Evolutionary conservation across 2,888 invertebrate species (phyloP).

Genomic region (Lissocephala sabroskyi): DNA sequence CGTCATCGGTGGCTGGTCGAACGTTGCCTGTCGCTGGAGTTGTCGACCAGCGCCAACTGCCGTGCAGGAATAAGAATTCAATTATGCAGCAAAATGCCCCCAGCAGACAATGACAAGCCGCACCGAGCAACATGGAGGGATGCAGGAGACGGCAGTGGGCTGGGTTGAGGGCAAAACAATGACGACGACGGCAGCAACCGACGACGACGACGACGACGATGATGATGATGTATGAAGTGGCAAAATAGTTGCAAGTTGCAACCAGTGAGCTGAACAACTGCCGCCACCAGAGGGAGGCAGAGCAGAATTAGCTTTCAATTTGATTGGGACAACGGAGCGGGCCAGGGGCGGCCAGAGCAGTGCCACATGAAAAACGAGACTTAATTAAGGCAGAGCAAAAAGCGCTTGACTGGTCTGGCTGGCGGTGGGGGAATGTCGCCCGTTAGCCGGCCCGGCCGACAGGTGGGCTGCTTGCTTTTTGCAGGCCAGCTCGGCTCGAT

Average conservation of each 20-base stretch:
- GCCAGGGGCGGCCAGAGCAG: slow-evolving; percentile 11
- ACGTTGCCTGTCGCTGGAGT: slow-evolving; percentile 5
- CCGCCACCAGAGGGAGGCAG: slow-evolving; percentile 8
- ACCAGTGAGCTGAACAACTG: slow-evolving; percentile 26
- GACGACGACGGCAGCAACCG: too few species aligned
- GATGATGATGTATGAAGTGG: slow-evolving; percentile 57
- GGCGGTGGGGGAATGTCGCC: slow-evolving; percentile 8
- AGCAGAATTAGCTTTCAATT: slow-evolving; percentile 38
- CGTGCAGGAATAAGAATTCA: slow-evolving; percentile 51
- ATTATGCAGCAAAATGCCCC: slow-evolving; percentile 58
- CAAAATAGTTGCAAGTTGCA: slow-evolving; percentile 40
- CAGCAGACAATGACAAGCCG: slow-evolving; percentile 2
- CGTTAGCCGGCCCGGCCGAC: background rate
- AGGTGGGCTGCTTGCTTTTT: slow-evolving; percentile 13
- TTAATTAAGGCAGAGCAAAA: slow-evolving; percentile 33
- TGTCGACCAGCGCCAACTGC: background rate
- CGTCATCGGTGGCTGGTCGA: background rate
- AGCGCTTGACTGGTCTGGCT: slow-evolving; percentile 11
- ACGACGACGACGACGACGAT: too few species aligned
- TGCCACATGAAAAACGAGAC: slow-evolving; percentile 14
- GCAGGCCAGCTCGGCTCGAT: background rate
- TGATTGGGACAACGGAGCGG: too few species aligned
- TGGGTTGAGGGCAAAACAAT: too few species aligned
- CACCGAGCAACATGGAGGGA: slow-evolving; percentile 1
- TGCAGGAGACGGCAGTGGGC: background rate